Evolutionary conservation across 2,888 invertebrate species (phyloP).

Genomic region (Andricus curvator): DNA sequence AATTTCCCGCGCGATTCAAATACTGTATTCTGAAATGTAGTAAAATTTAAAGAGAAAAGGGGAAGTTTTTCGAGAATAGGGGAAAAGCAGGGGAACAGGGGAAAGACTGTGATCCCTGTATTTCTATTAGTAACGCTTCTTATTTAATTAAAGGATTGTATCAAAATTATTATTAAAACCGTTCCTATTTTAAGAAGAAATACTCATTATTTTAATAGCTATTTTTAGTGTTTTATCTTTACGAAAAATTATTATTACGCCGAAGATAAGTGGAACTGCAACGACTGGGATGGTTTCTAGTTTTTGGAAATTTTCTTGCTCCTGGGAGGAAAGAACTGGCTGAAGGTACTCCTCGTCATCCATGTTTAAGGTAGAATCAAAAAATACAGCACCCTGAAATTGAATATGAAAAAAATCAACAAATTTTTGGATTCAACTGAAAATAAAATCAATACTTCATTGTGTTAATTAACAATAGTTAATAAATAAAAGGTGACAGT

Average conservation of each 20-base stretch:
- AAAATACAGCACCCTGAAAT: conserved; percentile 70
- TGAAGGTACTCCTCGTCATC: conserved; percentile 74
- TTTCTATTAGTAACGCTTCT: too few relatives aligned
- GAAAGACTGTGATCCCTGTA: too few relatives aligned
- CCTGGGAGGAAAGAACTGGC: conserved; percentile 69
- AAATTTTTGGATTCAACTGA: neutral
- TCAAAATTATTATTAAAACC: too few relatives aligned
- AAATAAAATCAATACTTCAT: neutral
- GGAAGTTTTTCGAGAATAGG: too few relatives aligned
- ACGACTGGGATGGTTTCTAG: conserved; percentile 70
- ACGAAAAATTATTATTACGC: conserved; percentile 63
- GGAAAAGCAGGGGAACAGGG: too few relatives aligned
- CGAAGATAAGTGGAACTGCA: conserved; percentile 65
- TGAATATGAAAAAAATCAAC: conserved; percentile 36
- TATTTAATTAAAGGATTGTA: too few relatives aligned
- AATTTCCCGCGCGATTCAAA: too few relatives aligned
- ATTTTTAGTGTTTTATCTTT: neutral
- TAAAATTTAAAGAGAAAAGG: too few relatives aligned
- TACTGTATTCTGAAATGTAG: too few relatives aligned
- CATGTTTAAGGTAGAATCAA: conserved; percentile 72
- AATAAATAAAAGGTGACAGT: neutral
- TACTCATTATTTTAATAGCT: neutral
- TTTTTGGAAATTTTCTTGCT: conserved; percentile 68
- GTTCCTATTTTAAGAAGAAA: too few relatives aligned
- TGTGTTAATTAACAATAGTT: too few relatives aligned